These are phyloP conservation scores for Diprion similis DNA, from an alignment of 1,140 invertebrate species.

Conservation along the genomic window DNA sequence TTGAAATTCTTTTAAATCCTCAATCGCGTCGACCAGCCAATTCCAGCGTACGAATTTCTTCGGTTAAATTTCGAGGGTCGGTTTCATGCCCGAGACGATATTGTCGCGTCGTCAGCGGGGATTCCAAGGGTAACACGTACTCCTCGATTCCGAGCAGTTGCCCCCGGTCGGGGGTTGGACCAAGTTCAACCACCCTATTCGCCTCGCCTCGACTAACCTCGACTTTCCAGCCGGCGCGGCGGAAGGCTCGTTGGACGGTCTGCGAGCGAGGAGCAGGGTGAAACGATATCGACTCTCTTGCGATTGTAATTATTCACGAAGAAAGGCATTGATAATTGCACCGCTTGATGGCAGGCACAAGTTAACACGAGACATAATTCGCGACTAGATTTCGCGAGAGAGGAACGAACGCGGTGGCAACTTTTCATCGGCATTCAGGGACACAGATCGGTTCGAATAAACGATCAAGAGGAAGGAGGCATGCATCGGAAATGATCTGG, in stretches of 20 bases:
- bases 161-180: constrained; percentile 14
- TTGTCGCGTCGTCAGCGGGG: background rate
- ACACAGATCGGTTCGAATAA: too few species aligned
- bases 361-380: too few species aligned
- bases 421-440: too few species aligned
- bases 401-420: too few species aligned
- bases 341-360: constrained; percentile 50
- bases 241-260: background rate
- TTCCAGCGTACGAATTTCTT: constrained; percentile 20
- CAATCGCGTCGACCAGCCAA: too few species aligned
- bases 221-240: background rate
- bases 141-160: constrained; percentile 37
- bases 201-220: constrained; percentile 16
- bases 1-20: too few species aligned
- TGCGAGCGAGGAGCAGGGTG: background rate
- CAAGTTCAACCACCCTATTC: constrained; percentile 22
- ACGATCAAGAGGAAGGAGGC: too few species aligned
- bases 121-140: constrained; percentile 20
- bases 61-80: constrained; percentile 47
- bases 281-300: constrained; percentile 26
- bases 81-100: constrained; percentile 41
- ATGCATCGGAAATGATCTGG: too few species aligned
- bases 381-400: too few species aligned
- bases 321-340: constrained; percentile 53
- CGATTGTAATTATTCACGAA: constrained; percentile 56